These are phyloP conservation scores for Drosophila pallidifrons DNA, from an alignment of 1,140 invertebrate species.

Conservation along the genomic window DNA sequence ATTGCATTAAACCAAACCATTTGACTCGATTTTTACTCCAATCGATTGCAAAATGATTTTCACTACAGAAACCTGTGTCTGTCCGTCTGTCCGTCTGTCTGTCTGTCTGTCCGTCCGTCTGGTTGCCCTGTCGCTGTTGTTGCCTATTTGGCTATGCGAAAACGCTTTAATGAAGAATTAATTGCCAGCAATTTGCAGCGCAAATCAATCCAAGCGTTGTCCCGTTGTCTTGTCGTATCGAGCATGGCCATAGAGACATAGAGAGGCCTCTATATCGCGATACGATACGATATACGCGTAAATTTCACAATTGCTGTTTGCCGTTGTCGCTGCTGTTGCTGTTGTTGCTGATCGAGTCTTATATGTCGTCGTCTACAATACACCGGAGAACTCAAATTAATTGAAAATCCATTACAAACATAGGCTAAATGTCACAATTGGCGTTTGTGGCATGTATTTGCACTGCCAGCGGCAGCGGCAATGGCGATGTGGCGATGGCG, in stretches of 20 bases:
- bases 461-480: constrained; percentile 41
- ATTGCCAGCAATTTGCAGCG: constrained; percentile 83
- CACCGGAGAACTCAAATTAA: constrained; percentile 84
- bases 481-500: constrained; percentile 46
- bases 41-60: constrained; percentile 68
- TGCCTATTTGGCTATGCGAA: constrained; percentile 77
- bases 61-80: constrained; percentile 54
- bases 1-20: constrained; percentile 74
- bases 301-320: constrained; percentile 75
- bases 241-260: constrained; percentile 12
- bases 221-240: constrained; percentile 54
- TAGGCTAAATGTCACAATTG: constrained; percentile 84
- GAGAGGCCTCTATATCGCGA: constrained; percentile 48
- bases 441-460: constrained; percentile 82
- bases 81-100: not conserved
- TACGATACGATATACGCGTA: constrained; percentile 58
- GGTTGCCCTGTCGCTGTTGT: constrained; percentile 9
- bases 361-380: constrained; percentile 81
- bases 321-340: constrained; percentile 42
- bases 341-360: constrained; percentile 57
- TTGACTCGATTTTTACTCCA: constrained; percentile 36
- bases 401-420: constrained; percentile 84
- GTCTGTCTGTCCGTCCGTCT: not conserved
- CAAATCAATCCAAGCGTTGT: constrained; percentile 80
- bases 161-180: constrained; percentile 84